phyloP scores from a whole-genome alignment of 2,113 vertebrate genomes.

The Eudorcas thomsonii region DNA sequence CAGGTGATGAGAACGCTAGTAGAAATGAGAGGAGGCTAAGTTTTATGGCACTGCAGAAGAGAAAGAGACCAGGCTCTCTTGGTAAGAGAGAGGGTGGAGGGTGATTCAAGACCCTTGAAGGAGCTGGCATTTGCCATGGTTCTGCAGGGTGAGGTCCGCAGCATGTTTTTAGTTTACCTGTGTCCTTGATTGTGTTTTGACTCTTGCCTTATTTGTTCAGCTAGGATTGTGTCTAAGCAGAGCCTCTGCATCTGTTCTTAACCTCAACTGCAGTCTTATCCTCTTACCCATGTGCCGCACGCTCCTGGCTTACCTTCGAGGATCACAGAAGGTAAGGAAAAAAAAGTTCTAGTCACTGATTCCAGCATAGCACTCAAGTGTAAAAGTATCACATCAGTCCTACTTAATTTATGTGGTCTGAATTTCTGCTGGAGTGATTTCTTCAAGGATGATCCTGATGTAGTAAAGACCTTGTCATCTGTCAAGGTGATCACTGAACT shows the following conservation, averaged over 20 bases:
- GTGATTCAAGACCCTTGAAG: not conserved
- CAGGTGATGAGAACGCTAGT: not conserved
- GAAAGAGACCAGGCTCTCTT: not conserved
- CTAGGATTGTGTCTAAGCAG: conserved; percentile 97
- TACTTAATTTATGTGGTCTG: not conserved
- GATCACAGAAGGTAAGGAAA: conserved; percentile 86
- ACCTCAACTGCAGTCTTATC: conserved; percentile 96
- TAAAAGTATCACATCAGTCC: not conserved
- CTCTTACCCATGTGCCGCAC: conserved; percentile 93
- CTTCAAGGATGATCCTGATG: not conserved
- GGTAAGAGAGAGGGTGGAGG: not conserved
- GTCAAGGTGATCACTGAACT: not conserved
- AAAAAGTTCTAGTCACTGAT: not conserved
- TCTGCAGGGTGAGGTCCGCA: not conserved
- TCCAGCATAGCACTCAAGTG: not conserved
- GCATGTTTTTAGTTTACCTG: not conserved
- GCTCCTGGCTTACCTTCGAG: conserved; percentile 89
- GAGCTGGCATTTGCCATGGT: not conserved
- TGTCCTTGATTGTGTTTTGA: conserved; percentile 66
- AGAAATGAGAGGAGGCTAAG: not conserved
- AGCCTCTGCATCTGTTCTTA: conserved; percentile 95
- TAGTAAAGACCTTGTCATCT: not conserved
- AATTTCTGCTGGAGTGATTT: not conserved
- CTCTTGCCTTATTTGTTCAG: conserved; percentile 86
- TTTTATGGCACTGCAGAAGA: not conserved